Base-by-base conservation (phyloP, 2,888 invertebrate genomes). In the Falcaria lacertinaria region DNA sequence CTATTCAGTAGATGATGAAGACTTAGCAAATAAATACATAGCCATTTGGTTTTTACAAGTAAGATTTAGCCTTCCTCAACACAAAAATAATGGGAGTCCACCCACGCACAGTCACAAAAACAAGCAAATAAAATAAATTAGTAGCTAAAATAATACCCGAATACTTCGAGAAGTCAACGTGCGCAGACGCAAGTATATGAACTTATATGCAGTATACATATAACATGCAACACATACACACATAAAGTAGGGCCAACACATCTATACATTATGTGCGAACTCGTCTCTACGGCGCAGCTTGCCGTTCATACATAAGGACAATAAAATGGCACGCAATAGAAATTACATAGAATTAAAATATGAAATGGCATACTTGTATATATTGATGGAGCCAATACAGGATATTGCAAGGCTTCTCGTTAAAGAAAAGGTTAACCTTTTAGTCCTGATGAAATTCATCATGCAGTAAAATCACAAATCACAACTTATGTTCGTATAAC, bases 261-360 rank as follows among this genome's bases (percentile, higher is more conserved):
- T 37, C 37, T 37, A 37, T 25, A 37, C 37, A 37, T 37, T 37
- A 37, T 37, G 37, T 36, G 34, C 19, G 72, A 73, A 74, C 71
- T 64, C 80, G 69, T 74, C 82, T 77, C 80, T 78, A 70, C 74
- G 67, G 69, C 57, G 69, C 57, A 55, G 64, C 64, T 61, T 54
- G 44, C 22, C 60, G 50, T 59, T 60, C 54, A 52, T 76, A 67
- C 46, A 71, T 60, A 43, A 0, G 56, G 67, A 56, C 66, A 41
- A 25, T 16, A 45, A 53, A 55, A 13, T 39, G 25, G 6, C 11
- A 36, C n/a, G 33, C n/a, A n/a, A n/a, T n/a, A n/a, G n/a, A n/a
- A n/a, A n/a, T n/a, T n/a, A n/a, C n/a, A n/a, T n/a, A n/a, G n/a
- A n/a, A n/a, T n/a, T n/a, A n/a, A n/a, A n/a, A n/a, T n/a, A n/a